Percentiles rank a stretch among this genome's conserved stretches.
Conservation (phyloP, 2,888 invertebrate species). For the Phaedon cochleariae region DNA sequence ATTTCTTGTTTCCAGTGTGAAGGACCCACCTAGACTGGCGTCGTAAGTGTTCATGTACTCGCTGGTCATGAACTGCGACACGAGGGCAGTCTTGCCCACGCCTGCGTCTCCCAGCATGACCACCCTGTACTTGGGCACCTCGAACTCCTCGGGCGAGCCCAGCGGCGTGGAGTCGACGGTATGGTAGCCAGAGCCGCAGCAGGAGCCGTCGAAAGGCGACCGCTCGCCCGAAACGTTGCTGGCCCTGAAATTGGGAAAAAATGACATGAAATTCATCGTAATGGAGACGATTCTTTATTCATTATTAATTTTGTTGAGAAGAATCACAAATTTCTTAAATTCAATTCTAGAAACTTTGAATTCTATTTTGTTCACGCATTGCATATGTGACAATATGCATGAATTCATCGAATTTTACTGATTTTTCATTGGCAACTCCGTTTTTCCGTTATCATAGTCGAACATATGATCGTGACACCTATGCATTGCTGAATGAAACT, state of each 20-base stretch:
- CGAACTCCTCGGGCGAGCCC: conserved; percentile 77
- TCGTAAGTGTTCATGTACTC: conserved; percentile 96
- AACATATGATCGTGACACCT: too few species aligned
- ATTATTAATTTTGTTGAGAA: too few species aligned
- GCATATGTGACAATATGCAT: too few species aligned
- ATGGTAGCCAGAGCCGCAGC: conserved; percentile 82
- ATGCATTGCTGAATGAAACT: too few species aligned
- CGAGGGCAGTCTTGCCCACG: conserved; percentile 90
- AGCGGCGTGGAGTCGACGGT: conserved; percentile 81
- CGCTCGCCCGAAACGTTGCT: conserved; percentile 75
- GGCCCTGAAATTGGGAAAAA: conserved; percentile 67
- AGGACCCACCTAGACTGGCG: conserved; percentile 85
- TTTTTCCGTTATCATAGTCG: too few species aligned
- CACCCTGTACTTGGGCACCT: conserved; percentile 80
- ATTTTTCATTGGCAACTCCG: too few species aligned
- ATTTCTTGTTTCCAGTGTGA: too few species aligned
- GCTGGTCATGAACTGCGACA: conserved; percentile 93
- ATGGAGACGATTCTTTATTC: too few species aligned
- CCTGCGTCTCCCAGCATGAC: conserved; percentile 85
- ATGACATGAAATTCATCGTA: not conserved
- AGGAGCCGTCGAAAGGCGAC: conserved; percentile 87
- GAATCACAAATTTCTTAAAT: too few species aligned
- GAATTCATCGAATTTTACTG: too few species aligned
- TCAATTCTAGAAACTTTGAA: too few species aligned
- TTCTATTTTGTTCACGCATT: too few species aligned